Conservation (phyloP, 2,113 vertebrate genomes). For the Formicarius rufipectus region DNA sequence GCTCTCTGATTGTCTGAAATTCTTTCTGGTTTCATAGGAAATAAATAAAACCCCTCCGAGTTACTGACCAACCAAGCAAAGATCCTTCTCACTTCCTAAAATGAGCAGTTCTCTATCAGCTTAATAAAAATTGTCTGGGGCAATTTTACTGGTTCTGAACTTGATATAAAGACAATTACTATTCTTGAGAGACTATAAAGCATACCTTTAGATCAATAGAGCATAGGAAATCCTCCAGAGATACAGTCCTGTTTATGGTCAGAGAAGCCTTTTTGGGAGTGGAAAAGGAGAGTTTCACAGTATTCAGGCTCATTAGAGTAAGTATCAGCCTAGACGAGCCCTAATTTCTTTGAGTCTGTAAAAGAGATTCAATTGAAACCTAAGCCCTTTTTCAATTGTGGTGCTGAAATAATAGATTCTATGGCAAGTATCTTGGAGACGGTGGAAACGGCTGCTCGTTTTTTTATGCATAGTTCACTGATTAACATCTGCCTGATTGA, state of each 20-base stretch:
- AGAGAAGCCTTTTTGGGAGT: slow-evolving; percentile 38
- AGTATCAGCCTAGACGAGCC: slow-evolving; percentile 54
- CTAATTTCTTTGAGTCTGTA: slow-evolving; percentile 45
- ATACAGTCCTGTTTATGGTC: slow-evolving; percentile 48
- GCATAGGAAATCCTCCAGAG: slow-evolving; percentile 59
- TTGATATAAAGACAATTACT: slow-evolving; percentile 30
- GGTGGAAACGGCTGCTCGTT: slow-evolving; percentile 67
- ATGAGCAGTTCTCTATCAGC: slow-evolving; percentile 48
- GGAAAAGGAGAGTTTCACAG: slow-evolving; percentile 49
- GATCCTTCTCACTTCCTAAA: slow-evolving; percentile 36
- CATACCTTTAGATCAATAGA: slow-evolving; percentile 12
- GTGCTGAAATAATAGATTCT: slow-evolving; percentile 55
- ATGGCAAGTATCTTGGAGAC: slow-evolving; percentile 65
- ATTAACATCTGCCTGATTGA: slow-evolving; percentile 68
- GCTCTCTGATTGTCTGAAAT: background rate
- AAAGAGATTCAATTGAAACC: slow-evolving; percentile 53
- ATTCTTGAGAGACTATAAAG: background rate
- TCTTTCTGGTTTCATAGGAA: background rate
- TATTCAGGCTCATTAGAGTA: slow-evolving; percentile 62
- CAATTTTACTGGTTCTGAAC: slow-evolving; percentile 27
- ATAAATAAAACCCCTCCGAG: slow-evolving; percentile 14
- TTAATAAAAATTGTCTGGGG: slow-evolving; percentile 8
- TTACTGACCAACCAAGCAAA: slow-evolving; percentile 33
- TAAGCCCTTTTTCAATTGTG: slow-evolving; percentile 55
- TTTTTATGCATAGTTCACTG: slow-evolving; percentile 64